phyloP scores from a whole-genome alignment of 2,888 invertebrate species.

The Heliconius hortense region DNA sequence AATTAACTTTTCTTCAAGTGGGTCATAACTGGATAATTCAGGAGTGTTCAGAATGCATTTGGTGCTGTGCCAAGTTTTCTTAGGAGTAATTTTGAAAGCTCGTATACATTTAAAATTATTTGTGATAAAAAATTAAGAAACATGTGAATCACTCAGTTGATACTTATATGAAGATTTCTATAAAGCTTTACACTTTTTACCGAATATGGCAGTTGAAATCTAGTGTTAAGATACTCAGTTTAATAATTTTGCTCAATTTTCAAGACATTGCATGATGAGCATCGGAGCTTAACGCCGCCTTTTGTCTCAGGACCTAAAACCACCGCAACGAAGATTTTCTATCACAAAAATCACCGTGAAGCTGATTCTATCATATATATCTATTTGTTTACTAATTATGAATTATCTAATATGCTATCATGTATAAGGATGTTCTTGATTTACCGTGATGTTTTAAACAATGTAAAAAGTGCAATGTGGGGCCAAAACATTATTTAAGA shows the following conservation, averaged over 20 bases:
- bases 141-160: neutral
- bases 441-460: too few relatives aligned
- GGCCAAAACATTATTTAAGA: too few relatives aligned
- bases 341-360: too few relatives aligned
- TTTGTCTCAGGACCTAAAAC: neutral
- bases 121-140: neutral
- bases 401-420: too few relatives aligned
- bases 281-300: neutral
- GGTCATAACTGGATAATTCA: slow-evolving; percentile 27
- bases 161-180: neutral
- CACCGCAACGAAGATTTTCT: too few relatives aligned
- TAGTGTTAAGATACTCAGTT: neutral
- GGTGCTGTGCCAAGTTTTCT: slow-evolving; percentile 19
- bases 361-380: too few relatives aligned
- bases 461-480: too few relatives aligned
- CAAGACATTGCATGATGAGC: neutral
- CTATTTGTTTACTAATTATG: too few relatives aligned
- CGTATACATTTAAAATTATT: neutral
- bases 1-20: slow-evolving; percentile 19
- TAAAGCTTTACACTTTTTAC: neutral
- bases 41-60: slow-evolving; percentile 25
- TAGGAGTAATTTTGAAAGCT: slow-evolving; percentile 5
- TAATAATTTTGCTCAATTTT: neutral
- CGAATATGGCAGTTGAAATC: neutral
- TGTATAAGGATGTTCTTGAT: too few relatives aligned